These are phyloP conservation scores for Criorhina ranunculi DNA, from an alignment of 2,888 invertebrate species.

Conservation along the genomic window DNA sequence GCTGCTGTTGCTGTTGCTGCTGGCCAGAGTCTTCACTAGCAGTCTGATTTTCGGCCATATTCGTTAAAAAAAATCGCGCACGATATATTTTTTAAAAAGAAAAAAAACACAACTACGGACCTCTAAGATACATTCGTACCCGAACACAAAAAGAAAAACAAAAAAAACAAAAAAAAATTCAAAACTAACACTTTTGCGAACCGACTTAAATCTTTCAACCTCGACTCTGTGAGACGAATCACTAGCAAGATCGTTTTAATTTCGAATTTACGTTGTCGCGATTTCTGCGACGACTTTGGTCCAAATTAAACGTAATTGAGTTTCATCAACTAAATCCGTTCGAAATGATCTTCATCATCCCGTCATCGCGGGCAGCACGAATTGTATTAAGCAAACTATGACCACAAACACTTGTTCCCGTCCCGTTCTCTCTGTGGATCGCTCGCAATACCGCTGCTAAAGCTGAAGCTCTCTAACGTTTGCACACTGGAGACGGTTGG, in stretches of 20 bases:
- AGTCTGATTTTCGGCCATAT: conserved; percentile 84
- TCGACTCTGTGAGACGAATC: conserved; percentile 26
- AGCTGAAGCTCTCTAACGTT: conserved; percentile 31
- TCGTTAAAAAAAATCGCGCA: conserved; percentile 60
- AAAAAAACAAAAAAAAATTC: conserved; percentile 12
- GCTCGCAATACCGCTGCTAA: conserved; percentile 15
- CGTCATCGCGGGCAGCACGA: conserved; percentile 62
- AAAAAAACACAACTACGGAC: conserved; percentile 9
- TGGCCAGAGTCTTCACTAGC: conserved; percentile 84
- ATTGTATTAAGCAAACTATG: conserved; percentile 46
- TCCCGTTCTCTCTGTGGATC: conserved; percentile 17
- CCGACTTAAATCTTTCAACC: conserved; percentile 37
- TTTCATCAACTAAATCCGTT: conserved; percentile 79
- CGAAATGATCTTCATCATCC: conserved; percentile 71
- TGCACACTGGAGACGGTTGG: conserved; percentile 32
- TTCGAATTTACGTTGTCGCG: conserved; percentile 49
- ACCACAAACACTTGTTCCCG: conserved; percentile 41
- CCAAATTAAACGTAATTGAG: conserved; percentile 80
- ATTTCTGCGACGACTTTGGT: conserved; percentile 65
- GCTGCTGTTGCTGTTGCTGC: conserved; percentile 81
- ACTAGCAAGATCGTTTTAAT: conserved; percentile 35
- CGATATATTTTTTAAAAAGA: background rate
- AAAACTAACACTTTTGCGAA: conserved; percentile 7
- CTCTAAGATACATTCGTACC: conserved; percentile 54
- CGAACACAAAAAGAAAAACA: conserved; percentile 15